A percentile compares a stretch with the other conserved stretches of the same genome.
Conservation (phyloP, 1,140 invertebrate genomes). For the Papilio machaon region DNA sequence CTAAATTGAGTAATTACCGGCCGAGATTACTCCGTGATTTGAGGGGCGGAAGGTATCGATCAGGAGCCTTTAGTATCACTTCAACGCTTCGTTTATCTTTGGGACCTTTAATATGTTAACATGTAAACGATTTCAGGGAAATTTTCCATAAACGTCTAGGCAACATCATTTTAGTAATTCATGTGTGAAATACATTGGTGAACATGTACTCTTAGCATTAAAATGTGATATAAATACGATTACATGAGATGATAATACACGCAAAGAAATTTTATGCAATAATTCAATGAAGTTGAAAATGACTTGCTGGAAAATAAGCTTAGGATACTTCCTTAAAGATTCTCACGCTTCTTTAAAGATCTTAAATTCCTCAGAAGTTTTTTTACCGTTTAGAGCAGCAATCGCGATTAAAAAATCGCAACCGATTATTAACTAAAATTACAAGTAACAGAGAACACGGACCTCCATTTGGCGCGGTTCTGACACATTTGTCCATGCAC, state of each 20-base stretch:
- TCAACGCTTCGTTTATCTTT: constrained; percentile 27
- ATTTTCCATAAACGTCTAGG: not conserved
- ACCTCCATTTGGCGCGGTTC: too few species aligned
- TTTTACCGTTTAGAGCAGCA: not conserved
- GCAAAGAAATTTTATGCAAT: too few species aligned
- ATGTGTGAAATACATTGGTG: not conserved
- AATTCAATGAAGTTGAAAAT: too few species aligned
- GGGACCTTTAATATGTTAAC: not conserved
- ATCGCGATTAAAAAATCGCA: not conserved
- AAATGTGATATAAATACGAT: too few species aligned
- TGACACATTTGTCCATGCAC: too few species aligned
- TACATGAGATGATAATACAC: too few species aligned
- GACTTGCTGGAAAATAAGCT: too few species aligned
- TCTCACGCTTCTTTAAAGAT: not conserved
- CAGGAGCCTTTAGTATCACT: constrained; percentile 45
- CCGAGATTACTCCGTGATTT: constrained; percentile 67
- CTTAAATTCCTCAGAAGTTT: not conserved
- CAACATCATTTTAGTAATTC: not conserved
- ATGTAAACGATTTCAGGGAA: not conserved
- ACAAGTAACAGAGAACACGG: too few species aligned
- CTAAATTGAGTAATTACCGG: constrained; percentile 74
- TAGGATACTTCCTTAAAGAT: too few species aligned
- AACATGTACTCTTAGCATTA: not conserved
- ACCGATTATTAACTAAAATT: not conserved
- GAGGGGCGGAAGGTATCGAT: constrained; percentile 62